These are phyloP conservation scores for Anticlea derivata DNA, from an alignment of 2,888 invertebrate species.

Conservation along the genomic window DNA sequence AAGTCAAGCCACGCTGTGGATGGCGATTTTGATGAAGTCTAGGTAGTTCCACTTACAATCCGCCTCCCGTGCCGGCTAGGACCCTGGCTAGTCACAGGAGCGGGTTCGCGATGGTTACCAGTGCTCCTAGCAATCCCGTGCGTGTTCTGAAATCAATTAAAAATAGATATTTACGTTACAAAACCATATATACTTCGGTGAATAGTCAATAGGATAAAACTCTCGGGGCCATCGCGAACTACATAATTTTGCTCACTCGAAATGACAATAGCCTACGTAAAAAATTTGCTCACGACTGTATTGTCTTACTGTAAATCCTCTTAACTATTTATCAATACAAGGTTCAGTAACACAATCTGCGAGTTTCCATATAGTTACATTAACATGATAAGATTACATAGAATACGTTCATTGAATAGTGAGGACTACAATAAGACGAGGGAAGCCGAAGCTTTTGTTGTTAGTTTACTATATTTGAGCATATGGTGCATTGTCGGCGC, in stretches of 20 bases:
- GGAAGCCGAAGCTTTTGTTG: slow-evolving; percentile 37
- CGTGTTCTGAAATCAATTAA: slow-evolving; percentile 65
- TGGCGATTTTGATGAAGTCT: too few species aligned
- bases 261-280: too few species aligned
- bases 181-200: too few species aligned
- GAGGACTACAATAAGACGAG: slow-evolving; percentile 36
- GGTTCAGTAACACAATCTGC: slow-evolving; percentile 26
- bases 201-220: too few species aligned
- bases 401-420: slow-evolving; percentile 34
- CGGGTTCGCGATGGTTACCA: slow-evolving; percentile 68
- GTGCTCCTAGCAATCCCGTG: slow-evolving; percentile 74
- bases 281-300: too few species aligned
- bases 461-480: slow-evolving; percentile 32
- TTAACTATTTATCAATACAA: slow-evolving; percentile 19
- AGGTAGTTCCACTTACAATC: slow-evolving; percentile 72
- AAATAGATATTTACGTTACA: neutral
- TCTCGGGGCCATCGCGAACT: too few species aligned
- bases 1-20: too few species aligned
- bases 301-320: slow-evolving; percentile 17
- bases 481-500: slow-evolving; percentile 32
- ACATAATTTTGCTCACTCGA: too few species aligned
- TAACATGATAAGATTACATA: slow-evolving; percentile 16
- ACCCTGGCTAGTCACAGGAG: slow-evolving; percentile 80
- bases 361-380: slow-evolving; percentile 9
- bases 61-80: slow-evolving; percentile 79